These are phyloP conservation scores for Tetramorium alpestre DNA, from an alignment of 1,140 invertebrate genomes.

Conservation along the genomic window DNA sequence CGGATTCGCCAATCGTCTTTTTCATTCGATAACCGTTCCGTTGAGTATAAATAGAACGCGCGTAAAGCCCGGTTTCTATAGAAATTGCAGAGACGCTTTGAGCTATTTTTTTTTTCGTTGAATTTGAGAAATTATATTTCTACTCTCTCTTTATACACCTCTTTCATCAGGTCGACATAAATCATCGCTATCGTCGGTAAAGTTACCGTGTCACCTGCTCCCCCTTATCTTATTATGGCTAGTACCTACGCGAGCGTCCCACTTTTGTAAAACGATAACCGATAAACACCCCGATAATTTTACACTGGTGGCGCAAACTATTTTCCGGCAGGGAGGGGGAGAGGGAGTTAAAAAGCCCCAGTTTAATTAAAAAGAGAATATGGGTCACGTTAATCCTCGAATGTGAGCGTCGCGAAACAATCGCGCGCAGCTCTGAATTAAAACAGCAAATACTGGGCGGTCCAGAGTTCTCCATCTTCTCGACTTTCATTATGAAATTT, in stretches of 20 bases:
- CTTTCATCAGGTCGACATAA: constrained; percentile 2
- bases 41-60: neutral
- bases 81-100: neutral
- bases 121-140: neutral
- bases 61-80: neutral
- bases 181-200: constrained; percentile 11
- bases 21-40: neutral
- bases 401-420: constrained; percentile 14
- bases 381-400: neutral
- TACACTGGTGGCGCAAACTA: constrained; percentile 16
- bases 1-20: neutral
- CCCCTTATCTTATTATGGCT: constrained; percentile 18
- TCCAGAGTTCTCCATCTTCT: neutral
- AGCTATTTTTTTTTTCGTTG: neutral
- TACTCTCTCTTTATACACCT: neutral
- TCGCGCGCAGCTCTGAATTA: constrained; percentile 47
- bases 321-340: neutral
- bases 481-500: constrained; percentile 14
- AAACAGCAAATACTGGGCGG: neutral
- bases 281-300: constrained; percentile 43
- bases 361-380: constrained; percentile 44
- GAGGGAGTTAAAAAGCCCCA: neutral
- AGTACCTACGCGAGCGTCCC: neutral
- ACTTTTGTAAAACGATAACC: constrained; percentile 38
- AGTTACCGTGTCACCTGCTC: neutral